A percentile compares a stretch with the other conserved stretches of the same genome.
Evolutionary conservation across 2,113 vertebrate genomes (phyloP).

Genomic region (Archocentrus centrarchus): DNA sequence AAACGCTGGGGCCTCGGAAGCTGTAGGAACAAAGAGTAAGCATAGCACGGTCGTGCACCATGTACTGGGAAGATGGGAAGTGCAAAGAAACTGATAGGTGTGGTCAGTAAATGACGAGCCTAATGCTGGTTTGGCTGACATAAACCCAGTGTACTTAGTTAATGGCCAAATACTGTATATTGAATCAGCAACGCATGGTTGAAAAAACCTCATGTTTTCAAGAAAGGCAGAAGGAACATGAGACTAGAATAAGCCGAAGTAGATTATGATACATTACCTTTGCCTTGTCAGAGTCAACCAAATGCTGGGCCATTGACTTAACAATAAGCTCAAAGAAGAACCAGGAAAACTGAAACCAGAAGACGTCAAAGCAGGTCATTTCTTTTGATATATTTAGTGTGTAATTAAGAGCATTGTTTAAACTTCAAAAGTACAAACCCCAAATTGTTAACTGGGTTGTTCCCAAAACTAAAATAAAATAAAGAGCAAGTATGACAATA

Average conservation of each 20-base stretch:
- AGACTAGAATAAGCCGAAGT: neutral
- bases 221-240: neutral
- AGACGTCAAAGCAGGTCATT: constrained; percentile 17
- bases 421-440: too few relatives aligned
- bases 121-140: too few relatives aligned
- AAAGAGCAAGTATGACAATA: neutral
- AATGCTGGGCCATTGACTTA: constrained; percentile 96
- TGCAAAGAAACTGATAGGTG: neutral
- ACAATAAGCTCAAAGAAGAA: constrained; percentile 96
- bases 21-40: constrained; percentile 69
- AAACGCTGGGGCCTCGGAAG: constrained; percentile 89
- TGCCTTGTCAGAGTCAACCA: constrained; percentile 87
- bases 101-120: neutral
- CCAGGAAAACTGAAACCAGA: constrained; percentile 89
- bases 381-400: neutral
- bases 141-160: too few relatives aligned
- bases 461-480: too few relatives aligned
- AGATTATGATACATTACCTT: constrained; percentile 79
- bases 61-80: neutral
- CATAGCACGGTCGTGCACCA: neutral
- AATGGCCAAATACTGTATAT: too few relatives aligned
- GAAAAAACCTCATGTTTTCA: neutral
- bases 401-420: neutral
- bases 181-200: neutral
- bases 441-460: too few relatives aligned